phyloP scores from a whole-genome alignment of 2,797 vertebrate species.

The Varecia variegata region DNA sequence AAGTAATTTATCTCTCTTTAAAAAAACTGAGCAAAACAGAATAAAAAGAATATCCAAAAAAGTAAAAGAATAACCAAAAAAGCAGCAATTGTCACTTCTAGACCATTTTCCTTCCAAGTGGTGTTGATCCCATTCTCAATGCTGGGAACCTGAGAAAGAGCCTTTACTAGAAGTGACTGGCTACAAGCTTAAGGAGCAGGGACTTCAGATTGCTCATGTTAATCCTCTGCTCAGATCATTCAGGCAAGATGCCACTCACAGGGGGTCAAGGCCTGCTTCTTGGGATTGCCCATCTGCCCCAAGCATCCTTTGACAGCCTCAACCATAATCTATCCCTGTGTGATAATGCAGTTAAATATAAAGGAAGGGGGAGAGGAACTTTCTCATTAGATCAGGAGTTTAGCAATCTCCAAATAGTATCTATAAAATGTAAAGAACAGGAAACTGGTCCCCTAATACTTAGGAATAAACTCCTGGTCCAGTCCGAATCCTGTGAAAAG shows the following conservation, averaged over 20 bases:
- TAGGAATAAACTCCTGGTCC: not conserved
- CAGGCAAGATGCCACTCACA: not conserved
- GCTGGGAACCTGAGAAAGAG: not conserved
- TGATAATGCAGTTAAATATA: not conserved
- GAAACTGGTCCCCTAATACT: not conserved
- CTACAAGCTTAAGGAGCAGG: not conserved
- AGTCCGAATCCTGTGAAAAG: not conserved
- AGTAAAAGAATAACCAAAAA: not conserved
- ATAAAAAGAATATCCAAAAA: not conserved
- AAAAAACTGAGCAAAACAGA: not conserved
- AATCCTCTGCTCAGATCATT: not conserved
- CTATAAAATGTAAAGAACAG: not conserved
- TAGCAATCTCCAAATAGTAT: not conserved
- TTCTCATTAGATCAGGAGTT: not conserved
- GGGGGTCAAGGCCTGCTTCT: not conserved
- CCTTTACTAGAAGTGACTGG: not conserved
- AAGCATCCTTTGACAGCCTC: not conserved
- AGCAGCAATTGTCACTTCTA: not conserved
- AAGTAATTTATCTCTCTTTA: not conserved
- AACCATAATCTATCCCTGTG: not conserved
- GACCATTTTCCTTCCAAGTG: not conserved
- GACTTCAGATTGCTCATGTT: not conserved
- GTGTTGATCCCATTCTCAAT: not conserved
- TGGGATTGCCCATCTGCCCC: not conserved
- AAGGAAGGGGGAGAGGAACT: rapidly evolving